Evolutionary conservation across 2,797 vertebrate species (phyloP).

Genomic region (Lindbergichthys nudifrons): DNA sequence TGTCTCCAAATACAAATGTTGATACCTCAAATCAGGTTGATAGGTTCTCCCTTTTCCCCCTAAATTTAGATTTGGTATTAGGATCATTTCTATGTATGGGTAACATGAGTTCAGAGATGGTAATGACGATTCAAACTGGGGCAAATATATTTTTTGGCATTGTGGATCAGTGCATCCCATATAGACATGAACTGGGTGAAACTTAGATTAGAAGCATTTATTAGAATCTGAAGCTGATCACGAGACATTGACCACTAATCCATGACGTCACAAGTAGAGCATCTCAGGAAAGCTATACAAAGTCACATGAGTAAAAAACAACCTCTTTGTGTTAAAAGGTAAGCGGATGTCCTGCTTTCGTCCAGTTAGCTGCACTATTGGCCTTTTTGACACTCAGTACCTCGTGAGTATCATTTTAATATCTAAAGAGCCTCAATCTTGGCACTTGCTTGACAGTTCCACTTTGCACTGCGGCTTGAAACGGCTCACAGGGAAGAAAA

Average conservation of each 20-base stretch:
- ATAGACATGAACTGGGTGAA: not conserved
- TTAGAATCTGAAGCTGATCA: not conserved
- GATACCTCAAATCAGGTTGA: not conserved
- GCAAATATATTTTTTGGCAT: not conserved
- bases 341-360: not conserved
- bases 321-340: not conserved
- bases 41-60: not conserved
- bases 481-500: not conserved
- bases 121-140: not conserved
- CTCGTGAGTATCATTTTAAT: not conserved
- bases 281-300: not conserved
- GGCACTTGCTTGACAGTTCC: not conserved
- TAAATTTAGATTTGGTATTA: not conserved
- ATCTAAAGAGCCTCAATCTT: constrained; percentile 7
- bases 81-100: not conserved
- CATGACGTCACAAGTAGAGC: not conserved
- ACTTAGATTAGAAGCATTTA: not conserved
- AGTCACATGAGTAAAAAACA: not conserved
- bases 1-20: not conserved
- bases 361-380: not conserved
- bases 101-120: not conserved
- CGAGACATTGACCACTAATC: not conserved
- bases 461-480: constrained; percentile 14
- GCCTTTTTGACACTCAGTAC: constrained; percentile 13
- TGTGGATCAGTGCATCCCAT: not conserved